These are phyloP conservation scores for Orchesella cincta DNA, from an alignment of 1,140 invertebrate species.

Conservation along the genomic window DNA sequence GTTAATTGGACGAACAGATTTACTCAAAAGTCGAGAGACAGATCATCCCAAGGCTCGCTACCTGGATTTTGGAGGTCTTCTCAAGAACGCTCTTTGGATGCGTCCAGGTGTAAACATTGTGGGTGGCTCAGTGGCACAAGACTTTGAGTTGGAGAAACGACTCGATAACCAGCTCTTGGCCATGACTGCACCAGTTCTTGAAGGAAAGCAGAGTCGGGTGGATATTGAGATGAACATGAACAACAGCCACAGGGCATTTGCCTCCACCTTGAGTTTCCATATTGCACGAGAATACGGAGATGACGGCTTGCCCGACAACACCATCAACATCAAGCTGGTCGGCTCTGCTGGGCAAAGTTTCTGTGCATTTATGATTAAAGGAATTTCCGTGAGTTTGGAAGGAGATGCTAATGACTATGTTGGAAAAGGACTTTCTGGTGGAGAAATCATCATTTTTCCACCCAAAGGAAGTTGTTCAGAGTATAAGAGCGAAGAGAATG, in stretches of 20 bases:
- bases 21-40: conserved; percentile 67
- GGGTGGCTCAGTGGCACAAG: conserved; percentile 82
- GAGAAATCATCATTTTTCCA: conserved; percentile 91
- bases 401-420: conserved; percentile 99
- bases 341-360: conserved; percentile 99
- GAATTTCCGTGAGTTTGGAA: conserved; percentile 85
- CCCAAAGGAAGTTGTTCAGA: conserved; percentile 76
- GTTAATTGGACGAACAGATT: conserved; percentile 89
- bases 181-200: conserved; percentile 71
- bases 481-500: conserved; percentile 86
- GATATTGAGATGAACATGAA: conserved; percentile 79
- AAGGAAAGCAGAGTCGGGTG: conserved; percentile 68
- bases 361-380: conserved; percentile 93
- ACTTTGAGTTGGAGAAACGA: conserved; percentile 88
- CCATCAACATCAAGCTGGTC: conserved; percentile 80
- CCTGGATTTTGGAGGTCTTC: conserved; percentile 79
- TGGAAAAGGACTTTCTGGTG: conserved; percentile 81
- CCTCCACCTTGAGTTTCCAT: conserved; percentile 88
- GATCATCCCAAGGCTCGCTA: conserved; percentile 76
- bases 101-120: conserved; percentile 85
- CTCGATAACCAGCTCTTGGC: conserved; percentile 83
- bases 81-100: conserved; percentile 86
- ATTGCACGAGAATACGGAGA: conserved; percentile 90
- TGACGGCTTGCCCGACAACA: conserved; percentile 78
- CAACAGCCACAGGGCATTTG: conserved; percentile 91